A percentile compares a stretch with the other conserved stretches of the same genome.
phyloP scores from a whole-genome alignment of 2,113 vertebrate species.

The Eulemur macaco region DNA sequence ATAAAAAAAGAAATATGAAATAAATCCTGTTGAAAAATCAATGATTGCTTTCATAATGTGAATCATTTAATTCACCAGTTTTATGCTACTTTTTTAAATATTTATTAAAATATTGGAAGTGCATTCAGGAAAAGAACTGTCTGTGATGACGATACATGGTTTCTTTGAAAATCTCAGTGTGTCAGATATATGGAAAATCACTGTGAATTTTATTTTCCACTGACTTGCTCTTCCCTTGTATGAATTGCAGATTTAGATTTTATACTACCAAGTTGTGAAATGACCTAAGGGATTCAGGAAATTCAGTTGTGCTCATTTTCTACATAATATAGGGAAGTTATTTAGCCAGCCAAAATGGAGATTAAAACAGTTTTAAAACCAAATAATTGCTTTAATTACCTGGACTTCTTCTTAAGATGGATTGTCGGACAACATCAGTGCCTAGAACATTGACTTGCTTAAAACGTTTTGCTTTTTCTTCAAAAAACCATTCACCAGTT shows the following conservation, averaged over 20 bases:
- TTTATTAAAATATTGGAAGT: conserved; percentile 35
- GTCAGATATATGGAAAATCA: conserved; percentile 31
- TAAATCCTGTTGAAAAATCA: conserved; percentile 22
- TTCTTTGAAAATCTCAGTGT: conserved; percentile 4
- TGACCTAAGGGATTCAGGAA: conserved; percentile 16
- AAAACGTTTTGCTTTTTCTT: conserved; percentile 95
- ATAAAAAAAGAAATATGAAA: not conserved
- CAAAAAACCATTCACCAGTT: conserved; percentile 98
- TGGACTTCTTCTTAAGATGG: conserved; percentile 89
- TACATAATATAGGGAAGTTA: not conserved
- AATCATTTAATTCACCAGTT: not conserved
- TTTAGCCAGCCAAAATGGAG: not conserved
- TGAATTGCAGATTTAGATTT: conserved; percentile 12
- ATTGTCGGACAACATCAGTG: conserved; percentile 92
- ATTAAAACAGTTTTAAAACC: not conserved
- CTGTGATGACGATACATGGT: conserved; percentile 23
- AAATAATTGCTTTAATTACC: conserved; percentile 81
- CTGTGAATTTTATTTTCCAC: conserved; percentile 21
- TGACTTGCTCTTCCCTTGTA: not conserved
- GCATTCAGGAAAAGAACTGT: not conserved
- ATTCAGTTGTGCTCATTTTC: conserved; percentile 18
- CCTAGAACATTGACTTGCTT: conserved; percentile 85
- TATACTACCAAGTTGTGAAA: not conserved
- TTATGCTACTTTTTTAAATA: conserved; percentile 27
- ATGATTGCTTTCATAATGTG: not conserved